Evolutionary conservation across 2,113 vertebrate species (phyloP).

Genomic region (Rousettus leschenaultii): DNA sequence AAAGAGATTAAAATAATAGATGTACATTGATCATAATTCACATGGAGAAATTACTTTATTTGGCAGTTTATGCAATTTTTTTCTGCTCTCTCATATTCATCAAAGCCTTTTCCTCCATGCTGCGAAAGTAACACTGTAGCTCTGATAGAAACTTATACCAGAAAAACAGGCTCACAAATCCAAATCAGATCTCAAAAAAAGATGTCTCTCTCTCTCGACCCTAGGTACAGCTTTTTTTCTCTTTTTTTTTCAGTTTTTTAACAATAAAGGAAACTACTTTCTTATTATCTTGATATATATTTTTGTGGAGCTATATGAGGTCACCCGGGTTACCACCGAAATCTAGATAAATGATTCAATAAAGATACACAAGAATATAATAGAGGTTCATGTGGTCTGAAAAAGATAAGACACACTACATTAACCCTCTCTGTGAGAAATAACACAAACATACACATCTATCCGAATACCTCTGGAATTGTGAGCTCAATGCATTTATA

Average conservation of each 20-base stretch:
- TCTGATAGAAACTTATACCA: neutral
- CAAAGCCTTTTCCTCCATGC: neutral
- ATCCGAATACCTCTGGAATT: conserved; percentile 54
- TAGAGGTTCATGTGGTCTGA: conserved; percentile 56
- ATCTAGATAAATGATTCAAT: conserved; percentile 67
- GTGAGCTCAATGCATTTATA: conserved; percentile 13
- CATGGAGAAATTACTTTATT: conserved; percentile 58
- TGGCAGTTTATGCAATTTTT: conserved; percentile 28
- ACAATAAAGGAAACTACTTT: conserved; percentile 73
- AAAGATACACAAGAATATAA: conserved; percentile 61
- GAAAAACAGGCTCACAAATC: conserved; percentile 40
- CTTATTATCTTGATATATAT: conserved; percentile 68
- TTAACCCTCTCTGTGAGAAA: conserved; percentile 58
- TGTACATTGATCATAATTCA: conserved; percentile 54
- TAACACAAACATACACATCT: conserved; percentile 42
- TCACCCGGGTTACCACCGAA: conserved; percentile 34
- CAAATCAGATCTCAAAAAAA: conserved; percentile 28
- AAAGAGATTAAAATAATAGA: conserved; percentile 38
- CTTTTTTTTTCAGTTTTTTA: conserved; percentile 49
- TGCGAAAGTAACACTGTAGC: neutral
- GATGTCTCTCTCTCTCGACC: neutral
- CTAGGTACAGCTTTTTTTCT: neutral
- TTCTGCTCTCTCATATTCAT: neutral
- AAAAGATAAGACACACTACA: conserved; percentile 61
- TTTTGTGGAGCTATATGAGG: conserved; percentile 40